Percentiles rank a stretch among this genome's conserved stretches.
phyloP scores from a whole-genome alignment of 2,888 invertebrate genomes.

The Lamellibrachia columna region DNA sequence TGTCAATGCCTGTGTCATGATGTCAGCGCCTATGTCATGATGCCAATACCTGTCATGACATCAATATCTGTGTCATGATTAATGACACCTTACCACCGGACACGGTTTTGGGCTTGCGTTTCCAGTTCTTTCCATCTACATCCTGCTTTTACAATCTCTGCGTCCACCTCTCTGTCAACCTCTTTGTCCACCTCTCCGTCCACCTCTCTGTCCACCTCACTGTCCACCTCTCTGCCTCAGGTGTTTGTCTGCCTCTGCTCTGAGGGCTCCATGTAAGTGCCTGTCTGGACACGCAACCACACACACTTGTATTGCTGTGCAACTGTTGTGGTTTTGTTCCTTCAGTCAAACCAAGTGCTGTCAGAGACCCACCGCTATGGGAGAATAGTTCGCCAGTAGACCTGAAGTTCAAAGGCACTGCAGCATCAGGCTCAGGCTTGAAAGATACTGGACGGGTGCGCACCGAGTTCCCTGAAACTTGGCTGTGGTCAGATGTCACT shows the following conservation, averaged over 20 bases:
- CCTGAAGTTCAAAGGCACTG: neutral
- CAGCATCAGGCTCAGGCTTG: neutral
- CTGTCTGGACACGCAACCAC: neutral
- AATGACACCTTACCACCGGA: neutral
- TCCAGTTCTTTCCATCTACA: no score
- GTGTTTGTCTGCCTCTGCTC: no score
- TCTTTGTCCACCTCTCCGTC: no score
- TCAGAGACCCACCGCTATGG: neutral
- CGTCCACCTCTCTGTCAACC: no score
- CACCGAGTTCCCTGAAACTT: slow-evolving; percentile 78
- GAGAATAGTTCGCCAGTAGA: neutral
- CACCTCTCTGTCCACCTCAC: no score
- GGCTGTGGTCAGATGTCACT: slow-evolving; percentile 75
- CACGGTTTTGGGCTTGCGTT: no score
- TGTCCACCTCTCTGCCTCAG: neutral
- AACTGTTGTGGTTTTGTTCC: neutral
- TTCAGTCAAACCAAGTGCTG: neutral
- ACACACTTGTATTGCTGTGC: neutral
- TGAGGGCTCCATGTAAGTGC: no score
- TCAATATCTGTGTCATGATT: neutral
- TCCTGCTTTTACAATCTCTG: no score
- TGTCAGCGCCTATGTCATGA: neutral
- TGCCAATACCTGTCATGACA: neutral
- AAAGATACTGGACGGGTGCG: slow-evolving; percentile 63
- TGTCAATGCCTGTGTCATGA: neutral